Evolutionary conservation across 2,797 vertebrate genomes (phyloP).

Genomic region (Characodon lateralis): DNA sequence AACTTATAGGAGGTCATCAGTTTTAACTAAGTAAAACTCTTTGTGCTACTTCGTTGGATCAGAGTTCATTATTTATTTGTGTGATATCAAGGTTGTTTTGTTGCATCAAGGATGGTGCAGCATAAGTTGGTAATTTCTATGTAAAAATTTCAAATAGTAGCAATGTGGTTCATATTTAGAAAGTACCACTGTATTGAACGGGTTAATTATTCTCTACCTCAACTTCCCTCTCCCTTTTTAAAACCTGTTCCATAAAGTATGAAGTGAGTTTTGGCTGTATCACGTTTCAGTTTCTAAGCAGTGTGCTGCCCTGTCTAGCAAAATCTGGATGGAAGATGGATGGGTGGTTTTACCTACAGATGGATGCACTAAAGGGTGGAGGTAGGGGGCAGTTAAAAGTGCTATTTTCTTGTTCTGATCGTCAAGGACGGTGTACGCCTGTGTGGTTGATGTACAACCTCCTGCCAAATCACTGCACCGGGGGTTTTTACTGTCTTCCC

Average conservation of each 20-base stretch:
- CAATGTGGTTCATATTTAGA: not conserved
- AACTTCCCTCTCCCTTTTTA: slow-evolving; percentile 2
- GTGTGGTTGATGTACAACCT: slow-evolving; percentile 54
- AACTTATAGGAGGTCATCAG: not conserved
- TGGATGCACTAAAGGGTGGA: slow-evolving; percentile 34
- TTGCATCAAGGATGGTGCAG: not conserved
- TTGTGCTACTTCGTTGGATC: no score
- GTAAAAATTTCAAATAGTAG: not conserved
- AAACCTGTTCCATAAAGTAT: slow-evolving; percentile 43
- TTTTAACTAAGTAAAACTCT: not conserved
- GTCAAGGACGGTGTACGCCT: slow-evolving; percentile 50
- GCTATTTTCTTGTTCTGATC: slow-evolving; percentile 59
- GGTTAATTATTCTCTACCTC: not conserved
- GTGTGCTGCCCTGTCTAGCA: slow-evolving; percentile 27
- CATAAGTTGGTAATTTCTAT: not conserved
- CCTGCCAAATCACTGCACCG: slow-evolving; percentile 52
- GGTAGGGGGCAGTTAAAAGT: slow-evolving; percentile 41
- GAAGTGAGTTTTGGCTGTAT: slow-evolving; percentile 53
- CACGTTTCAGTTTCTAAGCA: slow-evolving; percentile 54
- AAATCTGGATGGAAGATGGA: slow-evolving; percentile 34
- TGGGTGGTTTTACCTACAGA: slow-evolving; percentile 33
- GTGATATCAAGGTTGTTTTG: not conserved
- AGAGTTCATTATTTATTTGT: not conserved
- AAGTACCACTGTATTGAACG: not conserved
- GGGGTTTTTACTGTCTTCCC: slow-evolving; percentile 37